phyloP scores from a whole-genome alignment of 2,888 invertebrate species.

The Leptopilina myrica region DNA sequence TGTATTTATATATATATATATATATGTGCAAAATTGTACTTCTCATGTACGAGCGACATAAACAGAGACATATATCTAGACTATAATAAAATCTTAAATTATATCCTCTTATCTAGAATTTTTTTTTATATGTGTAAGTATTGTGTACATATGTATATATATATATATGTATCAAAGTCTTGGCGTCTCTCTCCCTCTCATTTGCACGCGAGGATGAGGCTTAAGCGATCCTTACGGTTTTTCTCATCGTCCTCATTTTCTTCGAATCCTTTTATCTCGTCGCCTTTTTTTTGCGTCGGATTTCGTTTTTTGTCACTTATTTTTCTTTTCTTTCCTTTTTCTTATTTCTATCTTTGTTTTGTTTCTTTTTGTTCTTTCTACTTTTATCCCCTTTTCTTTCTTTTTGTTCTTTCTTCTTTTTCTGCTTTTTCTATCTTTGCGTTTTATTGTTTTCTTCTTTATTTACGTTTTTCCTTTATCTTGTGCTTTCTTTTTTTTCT shows the following conservation, averaged over 20 bases:
- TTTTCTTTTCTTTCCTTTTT: too few species aligned
- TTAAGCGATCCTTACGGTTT: conserved; percentile 12
- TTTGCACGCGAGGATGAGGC: conserved; percentile 41
- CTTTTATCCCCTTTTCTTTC: too few species aligned
- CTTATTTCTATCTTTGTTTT: neutral
- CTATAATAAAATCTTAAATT: conserved; percentile 44
- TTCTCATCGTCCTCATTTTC: conserved; percentile 8
- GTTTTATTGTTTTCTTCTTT: too few species aligned
- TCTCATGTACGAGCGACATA: conserved; percentile 40
- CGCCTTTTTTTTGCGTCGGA: neutral
- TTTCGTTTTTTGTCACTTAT: neutral
- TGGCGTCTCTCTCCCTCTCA: conserved; percentile 55
- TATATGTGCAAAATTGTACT: conserved; percentile 1
- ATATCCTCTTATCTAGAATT: conserved; percentile 45
- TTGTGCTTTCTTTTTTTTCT: neutral
- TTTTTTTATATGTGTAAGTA: conserved; percentile 45
- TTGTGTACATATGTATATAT: neutral
- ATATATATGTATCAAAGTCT: conserved; percentile 56
- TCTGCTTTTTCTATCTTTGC: too few species aligned
- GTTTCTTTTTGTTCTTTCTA: neutral
- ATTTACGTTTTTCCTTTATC: neutral
- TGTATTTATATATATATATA: neutral
- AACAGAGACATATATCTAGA: conserved; percentile 45
- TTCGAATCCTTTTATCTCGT: conserved; percentile 1
- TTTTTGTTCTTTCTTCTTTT: too few species aligned